A percentile compares a stretch with the other conserved stretches of the same genome.
Conservation (phyloP, 2,797 vertebrate species). For the Hippopotamyrus pictus region DNA sequence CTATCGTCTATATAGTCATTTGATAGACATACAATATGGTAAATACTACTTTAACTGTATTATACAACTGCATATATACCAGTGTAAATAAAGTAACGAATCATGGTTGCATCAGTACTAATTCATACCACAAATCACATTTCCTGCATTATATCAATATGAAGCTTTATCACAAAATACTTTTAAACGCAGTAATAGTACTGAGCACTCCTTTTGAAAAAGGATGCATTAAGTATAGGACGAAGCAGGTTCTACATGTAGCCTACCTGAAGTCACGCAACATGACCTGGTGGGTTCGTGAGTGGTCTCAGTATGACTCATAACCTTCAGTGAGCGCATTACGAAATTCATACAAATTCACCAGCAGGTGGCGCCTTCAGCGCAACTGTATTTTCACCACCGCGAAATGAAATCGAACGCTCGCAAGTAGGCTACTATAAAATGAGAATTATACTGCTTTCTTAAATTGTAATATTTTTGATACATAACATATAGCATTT, state of each 20-base stretch:
- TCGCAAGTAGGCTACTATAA: not conserved
- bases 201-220: not conserved
- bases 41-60: not conserved
- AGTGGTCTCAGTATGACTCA: not conserved
- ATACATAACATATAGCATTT: not conserved
- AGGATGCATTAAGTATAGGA: not conserved
- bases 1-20: not conserved
- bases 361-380: slow-evolving; percentile 47
- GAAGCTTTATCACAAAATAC: not conserved
- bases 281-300: not conserved
- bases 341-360: not conserved
- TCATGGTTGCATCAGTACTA: not conserved
- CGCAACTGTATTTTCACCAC: not conserved
- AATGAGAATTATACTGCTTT: not conserved
- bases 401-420: slow-evolving; percentile 27
- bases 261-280: not conserved
- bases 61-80: not conserved
- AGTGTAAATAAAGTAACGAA: not conserved
- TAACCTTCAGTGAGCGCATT: not conserved
- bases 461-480: not conserved
- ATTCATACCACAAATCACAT: not conserved
- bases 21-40: not conserved
- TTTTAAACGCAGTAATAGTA: not conserved
- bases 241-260: not conserved
- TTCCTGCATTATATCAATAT: not conserved